These are phyloP conservation scores for Drosophila auraria DNA, from an alignment of 1,140 invertebrate genomes.

Conservation along the genomic window DNA sequence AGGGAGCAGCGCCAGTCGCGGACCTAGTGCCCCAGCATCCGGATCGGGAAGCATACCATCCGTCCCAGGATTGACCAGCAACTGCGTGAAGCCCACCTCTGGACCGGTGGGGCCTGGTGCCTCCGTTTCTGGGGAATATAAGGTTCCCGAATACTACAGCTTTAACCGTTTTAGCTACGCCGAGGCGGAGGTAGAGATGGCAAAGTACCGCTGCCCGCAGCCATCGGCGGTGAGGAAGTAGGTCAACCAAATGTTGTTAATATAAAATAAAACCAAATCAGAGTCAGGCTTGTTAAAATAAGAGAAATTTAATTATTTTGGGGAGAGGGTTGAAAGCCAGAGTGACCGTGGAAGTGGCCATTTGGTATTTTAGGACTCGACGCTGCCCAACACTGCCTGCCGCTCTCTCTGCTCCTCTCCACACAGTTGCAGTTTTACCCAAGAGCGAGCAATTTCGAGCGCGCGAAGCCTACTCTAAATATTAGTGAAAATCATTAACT, in stretches of 20 bases:
- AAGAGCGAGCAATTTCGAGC: constrained; percentile 59
- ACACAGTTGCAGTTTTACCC: constrained; percentile 48
- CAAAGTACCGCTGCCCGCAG: constrained; percentile 90
- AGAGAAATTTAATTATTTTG: constrained; percentile 1
- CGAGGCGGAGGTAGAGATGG: constrained; percentile 94
- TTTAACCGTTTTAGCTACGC: constrained; percentile 92
- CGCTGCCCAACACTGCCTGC: constrained; percentile 16
- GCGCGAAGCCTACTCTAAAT: constrained; percentile 28
- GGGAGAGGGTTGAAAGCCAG: neutral
- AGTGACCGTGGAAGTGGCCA: neutral
- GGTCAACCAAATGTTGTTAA: constrained; percentile 21
- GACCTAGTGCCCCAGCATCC: constrained; percentile 20
- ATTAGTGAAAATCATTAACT: constrained; percentile 4
- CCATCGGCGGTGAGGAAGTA: constrained; percentile 85
- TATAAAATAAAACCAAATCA: constrained; percentile 44
- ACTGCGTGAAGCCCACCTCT: constrained; percentile 87
- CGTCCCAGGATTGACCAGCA: constrained; percentile 88
- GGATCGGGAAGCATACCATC: constrained; percentile 2
- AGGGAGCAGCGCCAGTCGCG: constrained; percentile 14
- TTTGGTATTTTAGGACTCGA: constrained; percentile 12
- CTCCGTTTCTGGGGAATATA: constrained; percentile 90
- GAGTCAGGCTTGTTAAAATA: constrained; percentile 27
- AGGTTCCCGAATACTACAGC: constrained; percentile 94
- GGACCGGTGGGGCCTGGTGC: constrained; percentile 90
- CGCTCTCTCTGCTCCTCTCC: constrained; percentile 53